Evolutionary conservation across 2,113 vertebrate genomes (phyloP), one percentile per base, ranked within the genome.

Genomic region (Melospiza melodia): DNA sequence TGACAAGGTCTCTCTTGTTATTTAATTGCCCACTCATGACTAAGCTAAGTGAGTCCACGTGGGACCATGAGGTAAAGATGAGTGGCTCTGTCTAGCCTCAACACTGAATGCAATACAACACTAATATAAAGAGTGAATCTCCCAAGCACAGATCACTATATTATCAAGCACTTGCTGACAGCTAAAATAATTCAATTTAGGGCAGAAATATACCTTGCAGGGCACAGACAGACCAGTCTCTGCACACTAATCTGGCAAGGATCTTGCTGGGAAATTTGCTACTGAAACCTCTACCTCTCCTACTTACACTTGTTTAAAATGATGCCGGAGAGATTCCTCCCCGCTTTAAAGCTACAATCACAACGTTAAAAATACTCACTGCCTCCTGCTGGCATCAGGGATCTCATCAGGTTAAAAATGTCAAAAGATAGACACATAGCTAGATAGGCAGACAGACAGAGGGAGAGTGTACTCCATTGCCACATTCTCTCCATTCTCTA

Each of bases 1-100:
- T 86, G 90, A 93, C 94, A 94, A 95, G 91, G 78, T 94, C 85
- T 91, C 87, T 87, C 78, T 66, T 66, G 67, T 90, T 91, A 90
- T 74, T 95, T 96, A 91, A 95, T 93, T 95, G 82, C 90, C 90
- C 90, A 84, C 85, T 96, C 87, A 69, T 92, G 87, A 86, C 75
- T 66, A 63, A 86, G 87, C 77, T 77, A 88, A 94, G 78, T 19
- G 78, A 83, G 71, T 48, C 72, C 94, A 94, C 6, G 1, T 72
- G 95, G 91, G 94, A 91, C 75, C 72, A 31, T 12, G 78, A 93
- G 72, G 75, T 80, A 79, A 91, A 93, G 88, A 94, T 67, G 75
- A 96, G 93, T 71, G 57, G 78, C 57, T 86, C 87, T 93, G 63
- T 69, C 94, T 88, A 83, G 90, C 87, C 79, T 86, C 85, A 80